Evolutionary conservation across 2,113 vertebrate genomes (phyloP).

Genomic region (Delphinus delphis): DNA sequence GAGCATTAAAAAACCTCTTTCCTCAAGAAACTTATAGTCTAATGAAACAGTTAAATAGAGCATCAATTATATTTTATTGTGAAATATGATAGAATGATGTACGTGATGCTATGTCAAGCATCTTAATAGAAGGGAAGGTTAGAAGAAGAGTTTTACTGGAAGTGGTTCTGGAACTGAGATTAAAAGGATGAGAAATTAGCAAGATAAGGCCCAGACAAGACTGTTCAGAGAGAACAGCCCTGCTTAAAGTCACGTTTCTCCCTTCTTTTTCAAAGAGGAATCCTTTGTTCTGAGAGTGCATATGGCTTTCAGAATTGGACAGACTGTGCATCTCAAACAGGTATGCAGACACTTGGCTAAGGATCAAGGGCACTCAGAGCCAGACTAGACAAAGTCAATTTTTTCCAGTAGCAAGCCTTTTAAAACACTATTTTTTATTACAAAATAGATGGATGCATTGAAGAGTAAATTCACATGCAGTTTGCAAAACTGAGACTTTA

Average conservation of each 20-base stretch:
- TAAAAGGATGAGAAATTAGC: not conserved
- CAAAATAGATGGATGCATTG: constrained; percentile 25
- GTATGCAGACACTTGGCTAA: constrained; percentile 1
- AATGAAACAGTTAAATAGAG: not conserved
- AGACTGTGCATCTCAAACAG: not conserved
- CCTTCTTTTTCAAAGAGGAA: not conserved
- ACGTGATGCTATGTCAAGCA: not conserved
- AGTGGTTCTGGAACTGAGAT: not conserved
- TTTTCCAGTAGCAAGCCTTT: constrained; percentile 31
- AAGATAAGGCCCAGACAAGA: not conserved
- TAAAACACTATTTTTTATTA: constrained; percentile 16
- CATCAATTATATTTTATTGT: not conserved
- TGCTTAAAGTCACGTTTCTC: not conserved
- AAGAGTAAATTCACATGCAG: not conserved
- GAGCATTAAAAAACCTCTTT: not conserved
- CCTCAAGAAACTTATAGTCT: not conserved
- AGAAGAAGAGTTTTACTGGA: constrained; percentile 10
- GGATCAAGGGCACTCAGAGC: not conserved
- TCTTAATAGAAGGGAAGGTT: not conserved
- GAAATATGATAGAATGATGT: not conserved
- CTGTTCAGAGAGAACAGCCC: not conserved
- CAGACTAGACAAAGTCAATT: constrained; percentile 34
- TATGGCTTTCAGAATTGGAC: not conserved
- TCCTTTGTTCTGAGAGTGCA: not conserved
- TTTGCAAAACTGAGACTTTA: constrained; percentile 47